Evolutionary conservation across 2,797 vertebrate genomes (phyloP), one percentile per base, ranked within the genome.

Genomic region (Rhinichthys osculus): DNA sequence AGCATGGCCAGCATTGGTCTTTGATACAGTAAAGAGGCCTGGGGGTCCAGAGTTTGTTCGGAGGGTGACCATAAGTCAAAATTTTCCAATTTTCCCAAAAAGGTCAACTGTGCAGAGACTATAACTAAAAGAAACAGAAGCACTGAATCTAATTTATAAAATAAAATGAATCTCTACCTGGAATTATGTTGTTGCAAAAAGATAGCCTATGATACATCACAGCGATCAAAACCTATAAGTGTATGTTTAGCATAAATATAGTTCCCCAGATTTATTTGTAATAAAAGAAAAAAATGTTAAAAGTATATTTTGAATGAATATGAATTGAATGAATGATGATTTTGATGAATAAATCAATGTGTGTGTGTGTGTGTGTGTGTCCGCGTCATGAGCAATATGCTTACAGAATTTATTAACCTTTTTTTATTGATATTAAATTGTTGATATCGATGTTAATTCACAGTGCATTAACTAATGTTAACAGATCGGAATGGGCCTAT

Each of bases 161-260:
- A 27, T 2, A 17, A 5, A 16, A 72, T 27, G 0, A 0, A 9
- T 27, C 14, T 47, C 16, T 8, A 17, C 1, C 14, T 38, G 33
- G 1, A 67, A 38, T 27, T 8, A 27, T 47, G 7, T 47, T 30
- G 7, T 73, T 30, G 1, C 7, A 76, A 47, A 27, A 4, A 11
- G 4, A 59, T 59, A 11, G 13, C 44, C 13, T 47, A 47, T 11
- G 3, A 59, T 59, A n/a, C 23, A 59, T 10, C 21, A n/a, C 23
- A n/a, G 2, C 1, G 23, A 11, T 59, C 23, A 59, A 59, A 59
- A 59, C 27, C 23, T 59, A n/a, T 5, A 13, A 52, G 5, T 52
- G 17, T 19, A 7, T 52, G 5, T 52, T 52, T 52, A 52, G 17
- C 16, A 19, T 19, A 54, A 21, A 21, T 21, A 21, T 8, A 27